Conservation (phyloP, 2,797 vertebrate genomes). For the Phrynocephalus forsythii region DNA sequence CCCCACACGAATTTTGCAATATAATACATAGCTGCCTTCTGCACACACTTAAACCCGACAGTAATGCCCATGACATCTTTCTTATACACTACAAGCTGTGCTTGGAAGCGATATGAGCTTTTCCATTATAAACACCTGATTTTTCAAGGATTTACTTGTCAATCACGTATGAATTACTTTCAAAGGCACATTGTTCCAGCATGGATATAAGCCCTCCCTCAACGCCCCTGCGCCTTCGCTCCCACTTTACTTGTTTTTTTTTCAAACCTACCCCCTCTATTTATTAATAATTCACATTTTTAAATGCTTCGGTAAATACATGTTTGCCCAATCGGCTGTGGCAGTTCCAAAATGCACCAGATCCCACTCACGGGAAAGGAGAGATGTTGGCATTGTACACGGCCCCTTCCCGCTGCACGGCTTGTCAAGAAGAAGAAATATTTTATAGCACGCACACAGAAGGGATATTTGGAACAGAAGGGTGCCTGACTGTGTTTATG, state of each 20-base stretch:
- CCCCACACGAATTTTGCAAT: constrained; percentile 59
- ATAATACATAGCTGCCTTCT: constrained; percentile 64
- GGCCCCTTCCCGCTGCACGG: constrained; percentile 49
- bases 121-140: constrained; percentile 60
- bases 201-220: constrained; percentile 55
- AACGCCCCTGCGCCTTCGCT: neutral
- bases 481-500: constrained; percentile 48
- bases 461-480: constrained; percentile 44
- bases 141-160: constrained; percentile 70
- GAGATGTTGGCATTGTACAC: constrained; percentile 72
- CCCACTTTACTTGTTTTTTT: constrained; percentile 16
- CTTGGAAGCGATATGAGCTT: constrained; percentile 69
- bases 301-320: constrained; percentile 69
- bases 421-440: constrained; percentile 58
- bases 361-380: constrained; percentile 61
- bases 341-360: constrained; percentile 72
- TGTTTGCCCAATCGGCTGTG: constrained; percentile 74
- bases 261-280: constrained; percentile 45
- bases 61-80: constrained; percentile 65
- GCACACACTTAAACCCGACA: constrained; percentile 35
- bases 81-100: constrained; percentile 54
- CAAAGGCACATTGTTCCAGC: constrained; percentile 68
- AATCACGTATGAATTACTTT: constrained; percentile 62
- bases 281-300: constrained; percentile 76
- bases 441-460: constrained; percentile 40